These are phyloP conservation scores for Sebastes diploproa DNA, from an alignment of 2,797 vertebrate genomes.

Conservation along the genomic window DNA sequence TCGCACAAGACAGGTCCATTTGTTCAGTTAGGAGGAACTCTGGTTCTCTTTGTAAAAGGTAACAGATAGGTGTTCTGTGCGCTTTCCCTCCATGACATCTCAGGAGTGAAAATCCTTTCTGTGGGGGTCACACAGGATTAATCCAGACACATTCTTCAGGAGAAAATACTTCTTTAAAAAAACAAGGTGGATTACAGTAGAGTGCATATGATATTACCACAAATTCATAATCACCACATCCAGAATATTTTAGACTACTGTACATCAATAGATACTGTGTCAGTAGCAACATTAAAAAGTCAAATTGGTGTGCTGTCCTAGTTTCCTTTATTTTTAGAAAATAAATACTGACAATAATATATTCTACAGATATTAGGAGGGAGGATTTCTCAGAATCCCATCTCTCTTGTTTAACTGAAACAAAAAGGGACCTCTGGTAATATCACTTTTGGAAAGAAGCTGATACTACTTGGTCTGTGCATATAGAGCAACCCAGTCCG, in stretches of 20 bases:
- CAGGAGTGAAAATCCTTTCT: constrained; percentile 47
- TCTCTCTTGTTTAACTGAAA: background rate
- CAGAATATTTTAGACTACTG: background rate
- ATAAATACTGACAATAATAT: background rate
- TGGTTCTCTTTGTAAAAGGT: constrained; percentile 70
- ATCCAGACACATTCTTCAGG: constrained; percentile 2
- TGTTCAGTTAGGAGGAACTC: constrained; percentile 78
- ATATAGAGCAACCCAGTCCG: constrained; percentile 13
- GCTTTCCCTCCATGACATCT: constrained; percentile 56
- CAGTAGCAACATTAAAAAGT: too few species aligned
- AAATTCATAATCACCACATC: background rate
- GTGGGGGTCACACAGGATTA: constrained; percentile 36
- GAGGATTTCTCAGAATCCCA: background rate
- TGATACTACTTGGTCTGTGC: background rate
- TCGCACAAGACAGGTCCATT: constrained; percentile 79
- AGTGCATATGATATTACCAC: background rate
- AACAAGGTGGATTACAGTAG: background rate
- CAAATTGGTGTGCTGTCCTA: too few species aligned
- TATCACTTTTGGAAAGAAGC: background rate
- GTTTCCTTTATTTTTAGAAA: background rate
- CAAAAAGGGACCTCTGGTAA: background rate
- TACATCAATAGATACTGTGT: background rate
- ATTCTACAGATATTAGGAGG: background rate
- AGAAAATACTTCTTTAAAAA: constrained; percentile 15
- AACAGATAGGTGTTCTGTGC: constrained; percentile 75